Evolutionary conservation across 2,888 invertebrate species (phyloP), one percentile per base, ranked within the genome.

Genomic region (Plebejus melissa): DNA sequence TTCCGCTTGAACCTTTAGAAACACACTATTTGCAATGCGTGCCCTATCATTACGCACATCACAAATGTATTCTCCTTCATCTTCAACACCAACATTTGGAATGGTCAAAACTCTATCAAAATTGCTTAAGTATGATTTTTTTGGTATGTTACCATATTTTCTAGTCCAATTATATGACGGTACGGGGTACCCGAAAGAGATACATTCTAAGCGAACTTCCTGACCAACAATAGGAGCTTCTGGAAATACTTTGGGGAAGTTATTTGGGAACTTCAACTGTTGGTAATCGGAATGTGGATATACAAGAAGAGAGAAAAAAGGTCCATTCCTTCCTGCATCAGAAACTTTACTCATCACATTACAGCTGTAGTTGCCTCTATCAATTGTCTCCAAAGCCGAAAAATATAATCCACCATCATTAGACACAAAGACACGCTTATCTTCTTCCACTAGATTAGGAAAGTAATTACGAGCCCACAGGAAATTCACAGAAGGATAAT

Each of bases 201-300:
- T 95, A 91, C 99, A 99, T 93, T 99, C 99, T 75, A 99, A 89
- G 77, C 98, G 94, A 22, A 99, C 97, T 88, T 98, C 97, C 83
- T 97, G 96, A 0, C 98, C 98, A 32, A 97, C 98, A 78, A 96
- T 93, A 0, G 99, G 98, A 36, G 98, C 98, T 86, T 98, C 98
- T 0, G 99, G 99, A 84, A 98, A 99, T 0, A 97, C 96, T 93
- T 98, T 98, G 0, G 99, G 99, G 82, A 99, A 99, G 83, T 97
- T 98, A 85, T 98, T 98, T 0, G 98, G 97, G 84, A 99, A 98
- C 84, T 98, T 97, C 65, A 99, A 91, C 79, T 98, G 97, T 84
- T 98, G 98, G 83, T 97, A 98, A 87, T 97, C 97, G 69, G 98
- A 97, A 87, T 98, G 97, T 38, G 98, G 96, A 82, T 96, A 95